A percentile compares a stretch with the other conserved stretches of the same genome.
Conservation (phyloP, 2,888 invertebrate genomes). For the Heliconius sara region DNA sequence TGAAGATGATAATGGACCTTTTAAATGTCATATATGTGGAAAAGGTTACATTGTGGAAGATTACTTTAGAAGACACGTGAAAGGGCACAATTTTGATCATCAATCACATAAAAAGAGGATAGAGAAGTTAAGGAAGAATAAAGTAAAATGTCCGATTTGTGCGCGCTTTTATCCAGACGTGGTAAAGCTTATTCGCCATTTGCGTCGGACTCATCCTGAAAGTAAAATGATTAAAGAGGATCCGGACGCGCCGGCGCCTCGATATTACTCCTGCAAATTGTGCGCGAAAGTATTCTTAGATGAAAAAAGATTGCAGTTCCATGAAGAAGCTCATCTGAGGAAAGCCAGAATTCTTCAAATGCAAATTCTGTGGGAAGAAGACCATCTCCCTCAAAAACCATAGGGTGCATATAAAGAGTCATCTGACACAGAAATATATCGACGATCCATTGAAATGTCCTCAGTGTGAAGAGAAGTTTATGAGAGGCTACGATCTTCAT, state of each 20-base stretch:
- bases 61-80: slow-evolving; percentile 77
- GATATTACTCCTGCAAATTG: slow-evolving; percentile 72
- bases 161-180: slow-evolving; percentile 71
- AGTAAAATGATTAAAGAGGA: slow-evolving; percentile 81
- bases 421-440: slow-evolving; percentile 70
- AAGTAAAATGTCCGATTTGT: slow-evolving; percentile 79
- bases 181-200: slow-evolving; percentile 75
- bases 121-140: slow-evolving; percentile 71
- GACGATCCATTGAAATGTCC: slow-evolving; percentile 74
- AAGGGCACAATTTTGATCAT: slow-evolving; percentile 81
- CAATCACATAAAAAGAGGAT: slow-evolving; percentile 72
- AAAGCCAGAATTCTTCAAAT: slow-evolving; percentile 76
- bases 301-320: slow-evolving; percentile 66
- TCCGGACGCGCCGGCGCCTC: slow-evolving; percentile 74
- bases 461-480: slow-evolving; percentile 72
- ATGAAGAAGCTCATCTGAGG: slow-evolving; percentile 74
- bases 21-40: slow-evolving; percentile 78
- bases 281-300: slow-evolving; percentile 77
- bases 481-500: slow-evolving; percentile 74
- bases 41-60: slow-evolving; percentile 82
- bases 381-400: slow-evolving; percentile 72
- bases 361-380: slow-evolving; percentile 79
- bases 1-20: slow-evolving; percentile 81
- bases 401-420: slow-evolving; percentile 72
- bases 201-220: slow-evolving; percentile 76